These are phyloP conservation scores for Botia almorhae DNA, from an alignment of 2,797 vertebrate genomes.

Conservation along the genomic window DNA sequence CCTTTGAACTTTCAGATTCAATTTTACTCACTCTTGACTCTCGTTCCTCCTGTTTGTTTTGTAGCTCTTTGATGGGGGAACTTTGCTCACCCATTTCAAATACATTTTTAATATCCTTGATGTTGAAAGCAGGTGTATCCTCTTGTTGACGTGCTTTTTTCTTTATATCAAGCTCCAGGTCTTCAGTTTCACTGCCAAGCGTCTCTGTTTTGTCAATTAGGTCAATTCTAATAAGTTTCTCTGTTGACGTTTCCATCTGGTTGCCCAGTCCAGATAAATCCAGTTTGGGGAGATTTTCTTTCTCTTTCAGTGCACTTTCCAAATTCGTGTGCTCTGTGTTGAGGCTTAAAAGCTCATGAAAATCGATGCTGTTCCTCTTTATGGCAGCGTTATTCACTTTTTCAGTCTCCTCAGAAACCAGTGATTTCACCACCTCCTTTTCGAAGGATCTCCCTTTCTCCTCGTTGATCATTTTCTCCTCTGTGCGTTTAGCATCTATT, in stretches of 20 bases:
- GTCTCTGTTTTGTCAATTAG: constrained; percentile 63
- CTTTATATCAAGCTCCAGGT: constrained; percentile 66
- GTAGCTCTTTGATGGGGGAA: constrained; percentile 71
- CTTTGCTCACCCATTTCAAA: constrained; percentile 81
- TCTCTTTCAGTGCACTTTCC: constrained; percentile 70
- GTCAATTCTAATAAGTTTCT: constrained; percentile 70
- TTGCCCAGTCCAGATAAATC: constrained; percentile 70
- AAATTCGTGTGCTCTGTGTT: constrained; percentile 72
- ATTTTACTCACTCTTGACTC: constrained; percentile 73
- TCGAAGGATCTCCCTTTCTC: constrained; percentile 45
- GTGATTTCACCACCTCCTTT: constrained; percentile 3
- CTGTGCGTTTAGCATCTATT: constrained; percentile 72
- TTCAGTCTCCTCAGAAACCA: constrained; percentile 77
- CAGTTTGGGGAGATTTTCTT: constrained; percentile 69
- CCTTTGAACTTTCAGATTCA: constrained; percentile 73
- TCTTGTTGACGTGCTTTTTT: constrained; percentile 68
- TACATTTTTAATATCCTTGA: constrained; percentile 80
- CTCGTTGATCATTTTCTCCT: constrained; percentile 32
- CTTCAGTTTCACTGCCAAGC: constrained; percentile 64
- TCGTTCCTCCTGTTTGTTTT: constrained; percentile 73
- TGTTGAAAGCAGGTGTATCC: constrained; percentile 76
- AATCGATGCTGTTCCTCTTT: constrained; percentile 76
- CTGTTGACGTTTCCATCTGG: constrained; percentile 77
- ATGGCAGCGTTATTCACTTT: constrained; percentile 68
- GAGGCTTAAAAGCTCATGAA: constrained; percentile 70